Base-by-base conservation (phyloP, 2,888 invertebrate species). In the Willowsia nigromaculata region DNA sequence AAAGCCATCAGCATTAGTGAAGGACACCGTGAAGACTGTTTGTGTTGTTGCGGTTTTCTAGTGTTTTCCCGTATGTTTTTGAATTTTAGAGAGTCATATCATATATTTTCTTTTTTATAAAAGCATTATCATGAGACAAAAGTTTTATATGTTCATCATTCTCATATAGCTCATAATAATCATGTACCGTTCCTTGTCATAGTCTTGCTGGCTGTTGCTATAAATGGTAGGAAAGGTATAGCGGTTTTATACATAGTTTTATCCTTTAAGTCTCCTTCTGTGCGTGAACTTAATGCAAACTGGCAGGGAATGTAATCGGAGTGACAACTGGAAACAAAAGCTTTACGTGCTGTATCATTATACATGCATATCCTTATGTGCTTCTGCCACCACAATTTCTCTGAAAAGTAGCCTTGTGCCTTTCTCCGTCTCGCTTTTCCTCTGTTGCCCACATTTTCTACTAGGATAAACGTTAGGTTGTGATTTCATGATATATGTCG, bases 261-360 rank as follows among this genome's bases (percentile, higher is more conserved):
- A 71, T 71, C 71, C 71, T 71, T 43, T 71, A 71, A 71, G 27
- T 71, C 71, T 71, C 22, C 11, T 82, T 43, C 18, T 82, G 47
- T 65, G 27, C 47, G 33, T 65, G 82, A 50, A 65, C 82, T 82
- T 62, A 65, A 47, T 65, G 27, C 47, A 50, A 59, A 78, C 33
- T 85, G 80, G 53, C 68, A 65, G 37, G 22, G 68, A 50, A 50
- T 43, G 80, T 68, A 87, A 87, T 87, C 82, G 74, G 56, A 74
- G 40, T 82, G 87, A 87, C 87, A 87, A 87, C 68, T 82, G 81
- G 87, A 87, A 85, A 85, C 85, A 74, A 56, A 78, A 65, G 76
- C 33, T 68, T 53, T 81, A 59, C 80, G 80, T n/a, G 43, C 78
- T 78, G 78, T 78, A 78, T 53, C 78, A 78, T 78, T 78, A 78